Percentiles rank a stretch among this genome's conserved stretches.
Conservation (phyloP, 2,113 vertebrate species). For the Stigmatopora argus region DNA sequence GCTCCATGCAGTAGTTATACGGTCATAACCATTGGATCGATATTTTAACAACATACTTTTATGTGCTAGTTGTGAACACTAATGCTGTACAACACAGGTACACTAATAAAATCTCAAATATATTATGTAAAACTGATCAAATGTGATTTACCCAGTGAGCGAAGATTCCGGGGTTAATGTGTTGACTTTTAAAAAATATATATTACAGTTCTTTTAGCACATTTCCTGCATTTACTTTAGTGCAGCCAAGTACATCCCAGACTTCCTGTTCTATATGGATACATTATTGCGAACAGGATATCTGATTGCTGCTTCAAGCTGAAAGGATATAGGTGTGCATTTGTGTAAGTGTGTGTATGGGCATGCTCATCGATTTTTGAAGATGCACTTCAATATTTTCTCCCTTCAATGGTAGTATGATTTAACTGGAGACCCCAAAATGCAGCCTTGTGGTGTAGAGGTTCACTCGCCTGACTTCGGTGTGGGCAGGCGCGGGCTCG, state of each 20-base stretch:
- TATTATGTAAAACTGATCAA: not conserved
- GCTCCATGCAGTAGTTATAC: not conserved
- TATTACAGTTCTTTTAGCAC: not conserved
- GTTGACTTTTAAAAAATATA: too few relatives aligned
- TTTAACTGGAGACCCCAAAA: not conserved
- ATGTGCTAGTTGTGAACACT: not conserved
- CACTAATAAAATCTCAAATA: constrained; percentile 7
- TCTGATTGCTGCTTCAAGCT: constrained; percentile 4
- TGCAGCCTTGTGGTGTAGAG: too few relatives aligned
- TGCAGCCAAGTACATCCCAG: constrained; percentile 1
- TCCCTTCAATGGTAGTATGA: not conserved
- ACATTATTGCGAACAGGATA: constrained; percentile 8
- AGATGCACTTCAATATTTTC: not conserved
- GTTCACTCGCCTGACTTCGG: too few relatives aligned
- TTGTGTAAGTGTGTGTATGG: not conserved
- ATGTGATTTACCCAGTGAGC: not conserved
- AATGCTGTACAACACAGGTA: not conserved
- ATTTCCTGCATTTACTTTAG: constrained; percentile 1
- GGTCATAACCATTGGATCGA: not conserved
- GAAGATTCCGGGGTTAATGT: not conserved
- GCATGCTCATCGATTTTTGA: not conserved
- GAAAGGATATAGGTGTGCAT: not conserved
- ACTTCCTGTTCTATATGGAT: constrained; percentile 12
- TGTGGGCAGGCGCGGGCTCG: too few relatives aligned
- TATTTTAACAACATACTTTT: too few relatives aligned